Evolutionary conservation across 2,888 invertebrate species (phyloP), one percentile per base, ranked within the genome.

Genomic region (Drosophila peninsularis): DNA sequence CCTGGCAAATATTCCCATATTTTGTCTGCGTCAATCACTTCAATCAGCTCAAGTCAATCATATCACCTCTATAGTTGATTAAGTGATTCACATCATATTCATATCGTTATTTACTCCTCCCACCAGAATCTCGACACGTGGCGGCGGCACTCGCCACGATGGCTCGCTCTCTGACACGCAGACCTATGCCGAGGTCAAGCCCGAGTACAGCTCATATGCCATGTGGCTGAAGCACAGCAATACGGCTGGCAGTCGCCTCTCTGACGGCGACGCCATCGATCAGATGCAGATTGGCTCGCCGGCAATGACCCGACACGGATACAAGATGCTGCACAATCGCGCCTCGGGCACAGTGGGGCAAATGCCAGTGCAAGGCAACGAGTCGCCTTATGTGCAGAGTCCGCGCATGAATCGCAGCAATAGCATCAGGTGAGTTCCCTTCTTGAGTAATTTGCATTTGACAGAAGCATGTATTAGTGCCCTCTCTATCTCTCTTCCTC

Each of bases 231-330:
- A 97, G 91, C 97, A 97, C 92, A 97, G 97, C 94, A 96, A 96
- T 90, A 96, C 96, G 77, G 95, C 96, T 70, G 95, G 95, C 78
- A 95, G 95, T 73, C 94, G 96, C 62, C 93, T 97, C 75, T 97
- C 97, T 53, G 98, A 98, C 91, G 97, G 98, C 62, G 98, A 98
- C 92, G 97, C 97, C 88, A 95, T 98, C 92, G 96, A 96, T 93
- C 95, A 95, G 65, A 93, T 96, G 82, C 96, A 97, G 89, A 95
- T 96, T 78, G 94, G 94, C 65, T 94, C 94, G 14, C 96, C 96
- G 88, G 94, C 97, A 78, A 89, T 92, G 90, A 82, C 90, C 21
- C 87, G 92, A 3, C 95, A 96, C 90, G 90, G 90, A 56, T 92
- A 92, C 72, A 92, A 92, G 78, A 90, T 92, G 81, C 80, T 92